Percentiles rank a stretch among this genome's conserved stretches.
phyloP scores from a whole-genome alignment of 2,797 vertebrate genomes.

The Ceyx erithaca region DNA sequence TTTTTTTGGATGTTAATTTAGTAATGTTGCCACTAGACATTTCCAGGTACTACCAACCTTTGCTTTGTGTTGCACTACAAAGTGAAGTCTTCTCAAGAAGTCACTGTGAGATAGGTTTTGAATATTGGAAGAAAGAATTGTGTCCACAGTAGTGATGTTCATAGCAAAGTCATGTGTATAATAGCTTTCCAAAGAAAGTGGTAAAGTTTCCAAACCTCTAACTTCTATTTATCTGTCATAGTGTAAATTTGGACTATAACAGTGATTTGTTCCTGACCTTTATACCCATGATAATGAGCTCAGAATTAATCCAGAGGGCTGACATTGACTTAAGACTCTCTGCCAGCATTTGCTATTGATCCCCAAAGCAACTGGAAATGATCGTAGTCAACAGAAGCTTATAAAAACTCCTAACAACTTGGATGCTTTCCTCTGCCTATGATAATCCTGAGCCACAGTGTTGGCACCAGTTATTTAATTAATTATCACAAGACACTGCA shows the following conservation, averaged over 20 bases:
- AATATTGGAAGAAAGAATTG: background rate
- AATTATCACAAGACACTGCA: background rate
- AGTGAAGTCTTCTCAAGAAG: background rate
- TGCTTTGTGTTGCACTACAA: background rate
- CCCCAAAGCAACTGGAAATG: background rate
- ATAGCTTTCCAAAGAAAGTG: background rate
- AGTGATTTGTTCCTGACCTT: conserved; percentile 18
- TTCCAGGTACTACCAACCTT: background rate
- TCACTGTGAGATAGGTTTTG: background rate
- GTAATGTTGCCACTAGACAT: background rate
- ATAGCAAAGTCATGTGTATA: background rate
- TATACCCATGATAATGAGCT: conserved; percentile 42
- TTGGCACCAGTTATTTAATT: conserved; percentile 33
- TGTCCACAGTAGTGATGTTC: background rate
- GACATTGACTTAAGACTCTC: conserved; percentile 11
- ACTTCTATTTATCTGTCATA: background rate
- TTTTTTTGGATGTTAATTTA: background rate
- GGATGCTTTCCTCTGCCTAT: background rate
- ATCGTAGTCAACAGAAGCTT: conserved; percentile 6
- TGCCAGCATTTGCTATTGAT: conserved; percentile 35
- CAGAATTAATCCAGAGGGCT: conserved; percentile 34
- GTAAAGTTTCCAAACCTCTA: background rate
- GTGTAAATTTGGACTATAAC: background rate
- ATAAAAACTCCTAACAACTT: background rate
- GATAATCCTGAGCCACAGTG: conserved; percentile 13